A percentile compares a stretch with the other conserved stretches of the same genome.
phyloP scores from a whole-genome alignment of 2,888 invertebrate species.

The Rhagophthalmus giganteus region DNA sequence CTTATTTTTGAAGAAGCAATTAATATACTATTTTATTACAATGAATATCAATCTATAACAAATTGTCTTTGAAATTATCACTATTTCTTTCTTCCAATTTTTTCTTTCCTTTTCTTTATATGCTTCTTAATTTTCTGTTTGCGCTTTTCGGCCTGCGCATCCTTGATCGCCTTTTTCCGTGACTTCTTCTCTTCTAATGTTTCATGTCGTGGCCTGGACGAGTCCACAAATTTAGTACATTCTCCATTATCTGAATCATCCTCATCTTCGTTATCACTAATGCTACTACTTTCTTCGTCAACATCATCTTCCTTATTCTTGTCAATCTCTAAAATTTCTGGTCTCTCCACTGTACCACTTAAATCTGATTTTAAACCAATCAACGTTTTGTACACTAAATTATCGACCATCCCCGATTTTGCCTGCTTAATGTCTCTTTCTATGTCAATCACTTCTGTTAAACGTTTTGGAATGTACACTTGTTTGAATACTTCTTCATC shows the following conservation, averaged over 20 bases:
- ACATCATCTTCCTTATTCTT: constrained; percentile 42
- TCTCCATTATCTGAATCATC: constrained; percentile 46
- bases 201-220: constrained; percentile 76
- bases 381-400: constrained; percentile 83
- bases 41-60: too few relatives aligned
- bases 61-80: background rate
- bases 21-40: too few relatives aligned
- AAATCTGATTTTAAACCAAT: constrained; percentile 81
- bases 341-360: constrained; percentile 69
- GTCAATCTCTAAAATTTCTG: constrained; percentile 62
- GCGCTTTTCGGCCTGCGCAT: constrained; percentile 84
- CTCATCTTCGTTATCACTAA: constrained; percentile 43
- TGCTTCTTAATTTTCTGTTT: constrained; percentile 92
- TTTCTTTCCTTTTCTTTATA: constrained; percentile 87
- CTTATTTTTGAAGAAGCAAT: too few relatives aligned
- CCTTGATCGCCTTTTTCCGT: constrained; percentile 87
- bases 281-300: constrained; percentile 46
- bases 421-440: constrained; percentile 84
- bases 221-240: constrained; percentile 63
- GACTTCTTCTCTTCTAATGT: constrained; percentile 78
- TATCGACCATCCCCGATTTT: constrained; percentile 70
- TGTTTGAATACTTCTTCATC: constrained; percentile 94
- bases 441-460: constrained; percentile 85
- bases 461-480: constrained; percentile 88
- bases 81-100: constrained; percentile 56